phyloP scores from a whole-genome alignment of 1,140 invertebrate genomes.

The Bicyclus anynana region DNA sequence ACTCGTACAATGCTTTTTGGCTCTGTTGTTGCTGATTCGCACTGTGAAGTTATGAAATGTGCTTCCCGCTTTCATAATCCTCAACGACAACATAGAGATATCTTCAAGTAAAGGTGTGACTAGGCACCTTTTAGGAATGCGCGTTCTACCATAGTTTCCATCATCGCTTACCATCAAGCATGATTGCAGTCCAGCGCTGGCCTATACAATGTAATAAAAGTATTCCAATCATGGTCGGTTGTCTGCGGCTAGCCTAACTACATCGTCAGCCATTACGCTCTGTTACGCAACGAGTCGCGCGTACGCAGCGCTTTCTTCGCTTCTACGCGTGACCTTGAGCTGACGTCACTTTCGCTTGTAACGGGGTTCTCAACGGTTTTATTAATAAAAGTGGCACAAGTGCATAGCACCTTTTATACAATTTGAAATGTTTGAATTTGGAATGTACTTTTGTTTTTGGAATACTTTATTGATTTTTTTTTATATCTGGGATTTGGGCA shows the following conservation, averaged over 20 bases:
- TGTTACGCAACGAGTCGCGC: slow-evolving; percentile 24
- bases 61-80: too few species aligned
- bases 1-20: too few species aligned
- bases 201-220: too few species aligned
- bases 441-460: neutral
- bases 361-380: neutral
- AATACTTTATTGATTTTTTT: neutral
- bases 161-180: too few species aligned
- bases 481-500: too few species aligned
- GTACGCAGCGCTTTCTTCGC: slow-evolving; percentile 18
- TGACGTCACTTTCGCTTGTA: slow-evolving; percentile 23
- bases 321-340: slow-evolving; percentile 19
- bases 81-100: too few species aligned
- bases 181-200: too few species aligned
- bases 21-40: too few species aligned
- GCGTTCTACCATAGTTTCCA: too few species aligned
- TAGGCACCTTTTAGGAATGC: too few species aligned
- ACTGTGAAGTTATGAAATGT: too few species aligned
- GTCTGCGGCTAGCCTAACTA: neutral
- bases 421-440: neutral
- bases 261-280: neutral
- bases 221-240: neutral
- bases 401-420: neutral
- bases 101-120: too few species aligned
- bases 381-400: neutral